Conservation (phyloP, 2,888 invertebrate species). For the Pollenia labialis region DNA sequence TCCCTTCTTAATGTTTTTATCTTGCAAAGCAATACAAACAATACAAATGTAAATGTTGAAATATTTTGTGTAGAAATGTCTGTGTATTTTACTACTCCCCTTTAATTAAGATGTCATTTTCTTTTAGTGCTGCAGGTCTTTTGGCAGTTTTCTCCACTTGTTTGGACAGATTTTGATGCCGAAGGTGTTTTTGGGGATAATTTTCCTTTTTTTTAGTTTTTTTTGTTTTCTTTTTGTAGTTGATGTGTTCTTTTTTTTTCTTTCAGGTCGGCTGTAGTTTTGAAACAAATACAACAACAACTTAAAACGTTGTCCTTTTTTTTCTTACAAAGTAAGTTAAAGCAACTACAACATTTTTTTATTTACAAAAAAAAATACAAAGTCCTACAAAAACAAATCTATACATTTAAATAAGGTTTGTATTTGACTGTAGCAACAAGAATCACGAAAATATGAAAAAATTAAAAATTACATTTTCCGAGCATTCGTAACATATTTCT, state of each 20-base stretch:
- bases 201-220: slow-evolving; percentile 28
- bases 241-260: slow-evolving; percentile 3
- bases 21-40: slow-evolving; percentile 27
- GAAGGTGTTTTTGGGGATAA: slow-evolving; percentile 66
- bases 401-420: slow-evolving; percentile 17
- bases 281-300: neutral
- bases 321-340: no score
- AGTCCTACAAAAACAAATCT: slow-evolving; percentile 16
- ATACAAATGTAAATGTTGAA: neutral
- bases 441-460: slow-evolving; percentile 59
- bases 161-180: slow-evolving; percentile 72
- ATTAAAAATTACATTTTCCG: slow-evolving; percentile 61
- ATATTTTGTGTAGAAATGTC: neutral
- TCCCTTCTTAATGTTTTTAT: slow-evolving; percentile 52
- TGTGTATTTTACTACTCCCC: slow-evolving; percentile 58
- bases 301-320: neutral
- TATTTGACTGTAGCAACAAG: slow-evolving; percentile 9
- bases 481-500: slow-evolving; percentile 71
- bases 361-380: no score
- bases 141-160: slow-evolving; percentile 72
- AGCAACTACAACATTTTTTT: no score
- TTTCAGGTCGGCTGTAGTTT: slow-evolving; percentile 1
- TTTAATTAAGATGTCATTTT: slow-evolving; percentile 75
- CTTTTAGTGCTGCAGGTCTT: slow-evolving; percentile 75
- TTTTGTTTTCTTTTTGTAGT: neutral